A percentile compares a stretch with the other conserved stretches of the same genome.
Evolutionary conservation across 2,113 vertebrate species (phyloP).

Genomic region (Gobiocypris rarus): DNA sequence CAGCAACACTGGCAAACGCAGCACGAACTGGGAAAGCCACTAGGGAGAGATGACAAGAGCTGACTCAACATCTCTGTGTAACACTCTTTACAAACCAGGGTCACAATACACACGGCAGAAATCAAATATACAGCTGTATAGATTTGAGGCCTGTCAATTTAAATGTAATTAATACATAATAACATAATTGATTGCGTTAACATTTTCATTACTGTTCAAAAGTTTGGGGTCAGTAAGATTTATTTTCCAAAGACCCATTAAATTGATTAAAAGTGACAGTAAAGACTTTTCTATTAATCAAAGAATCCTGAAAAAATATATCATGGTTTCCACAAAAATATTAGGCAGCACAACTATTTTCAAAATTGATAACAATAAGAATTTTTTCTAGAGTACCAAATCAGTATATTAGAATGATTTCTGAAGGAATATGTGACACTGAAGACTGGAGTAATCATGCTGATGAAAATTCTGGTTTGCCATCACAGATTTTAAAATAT

Average conservation of each 20-base stretch:
- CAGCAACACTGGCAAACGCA: conserved; percentile 60
- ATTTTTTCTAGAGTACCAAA: not conserved
- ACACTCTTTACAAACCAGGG: conserved; percentile 62
- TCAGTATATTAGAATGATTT: not conserved
- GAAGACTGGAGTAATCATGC: not conserved
- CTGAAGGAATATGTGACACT: not conserved
- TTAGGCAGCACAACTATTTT: not conserved
- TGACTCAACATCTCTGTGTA: conserved; percentile 59
- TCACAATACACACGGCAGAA: not conserved
- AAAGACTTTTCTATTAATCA: not conserved
- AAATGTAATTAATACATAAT: no score
- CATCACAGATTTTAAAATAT: not conserved
- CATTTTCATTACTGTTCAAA: not conserved
- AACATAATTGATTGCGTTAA: not conserved
- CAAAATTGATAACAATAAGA: not conserved
- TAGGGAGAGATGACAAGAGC: conserved; percentile 54
- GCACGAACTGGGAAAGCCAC: conserved; percentile 42
- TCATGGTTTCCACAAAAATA: not conserved
- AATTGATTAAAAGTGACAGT: no score
- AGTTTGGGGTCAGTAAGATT: not conserved
- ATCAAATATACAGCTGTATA: not conserved
- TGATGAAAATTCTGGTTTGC: not conserved
- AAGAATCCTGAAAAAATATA: not conserved
- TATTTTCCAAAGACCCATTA: not conserved
- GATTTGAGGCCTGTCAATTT: conserved; percentile 10